phyloP scores from a whole-genome alignment of 2,888 invertebrate species.

The Drosophila subquinaria region DNA sequence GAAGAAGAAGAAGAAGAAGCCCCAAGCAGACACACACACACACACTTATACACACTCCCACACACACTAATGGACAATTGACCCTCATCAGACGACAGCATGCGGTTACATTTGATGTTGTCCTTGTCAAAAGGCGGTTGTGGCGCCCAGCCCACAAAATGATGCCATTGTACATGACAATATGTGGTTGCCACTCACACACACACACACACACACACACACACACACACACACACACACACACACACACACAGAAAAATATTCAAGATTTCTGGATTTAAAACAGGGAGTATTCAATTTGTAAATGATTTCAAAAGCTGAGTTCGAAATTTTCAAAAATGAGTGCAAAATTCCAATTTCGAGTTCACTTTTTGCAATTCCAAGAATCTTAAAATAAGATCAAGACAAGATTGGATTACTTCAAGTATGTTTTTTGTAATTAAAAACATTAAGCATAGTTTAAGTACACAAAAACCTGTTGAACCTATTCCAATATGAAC shows the following conservation, averaged over 20 bases:
- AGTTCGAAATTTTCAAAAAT: too few relatives aligned
- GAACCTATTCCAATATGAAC: too few relatives aligned
- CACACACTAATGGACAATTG: constrained; percentile 62
- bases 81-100: constrained; percentile 68
- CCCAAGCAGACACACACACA: constrained; percentile 21
- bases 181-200: constrained; percentile 57
- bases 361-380: too few relatives aligned
- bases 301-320: too few relatives aligned
- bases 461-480: too few relatives aligned
- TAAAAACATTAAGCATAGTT: too few relatives aligned
- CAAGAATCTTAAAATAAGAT: too few relatives aligned
- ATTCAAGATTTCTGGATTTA: too few relatives aligned
- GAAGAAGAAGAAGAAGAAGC: constrained; percentile 40
- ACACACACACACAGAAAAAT: background rate
- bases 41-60: constrained; percentile 10
- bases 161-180: constrained; percentile 79
- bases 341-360: too few relatives aligned
- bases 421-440: too few relatives aligned
- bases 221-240: constrained; percentile 1
- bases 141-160: constrained; percentile 67
- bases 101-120: constrained; percentile 76
- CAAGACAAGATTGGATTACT: too few relatives aligned
- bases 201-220: constrained; percentile 2
- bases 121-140: constrained; percentile 54
- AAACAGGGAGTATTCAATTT: too few relatives aligned